Conservation (phyloP, 2,113 vertebrate species). For the Eulacestoma nigropectus region DNA sequence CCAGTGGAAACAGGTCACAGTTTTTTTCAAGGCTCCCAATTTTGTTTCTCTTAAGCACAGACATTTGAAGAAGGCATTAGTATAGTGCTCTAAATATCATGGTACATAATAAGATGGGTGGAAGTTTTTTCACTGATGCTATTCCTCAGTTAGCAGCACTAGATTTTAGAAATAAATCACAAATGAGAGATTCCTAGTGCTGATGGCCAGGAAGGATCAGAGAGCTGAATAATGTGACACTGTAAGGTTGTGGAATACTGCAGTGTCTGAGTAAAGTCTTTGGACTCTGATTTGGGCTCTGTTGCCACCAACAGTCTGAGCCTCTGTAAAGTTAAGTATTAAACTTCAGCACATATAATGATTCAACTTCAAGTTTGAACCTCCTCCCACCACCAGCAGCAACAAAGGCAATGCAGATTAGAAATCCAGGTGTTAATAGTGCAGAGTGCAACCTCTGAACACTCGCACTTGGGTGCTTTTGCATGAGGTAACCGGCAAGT, state of each 20-base stretch:
- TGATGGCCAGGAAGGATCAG: background rate
- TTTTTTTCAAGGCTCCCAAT: background rate
- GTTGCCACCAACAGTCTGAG: background rate
- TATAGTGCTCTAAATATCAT: background rate
- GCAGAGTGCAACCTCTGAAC: background rate
- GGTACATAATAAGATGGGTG: background rate
- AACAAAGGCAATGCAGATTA: background rate
- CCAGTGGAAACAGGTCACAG: background rate
- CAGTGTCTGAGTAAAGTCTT: background rate
- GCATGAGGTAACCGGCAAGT: accelerated
- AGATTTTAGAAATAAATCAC: background rate
- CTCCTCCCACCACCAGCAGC: background rate
- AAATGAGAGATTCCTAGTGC: background rate
- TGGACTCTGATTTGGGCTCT: background rate
- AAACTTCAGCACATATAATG: background rate
- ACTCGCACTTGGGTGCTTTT: background rate
- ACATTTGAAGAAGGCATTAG: background rate
- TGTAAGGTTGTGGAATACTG: background rate
- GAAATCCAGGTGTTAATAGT: background rate
- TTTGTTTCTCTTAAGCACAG: background rate
- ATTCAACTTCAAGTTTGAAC: background rate
- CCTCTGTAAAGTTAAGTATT: background rate
- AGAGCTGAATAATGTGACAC: background rate
- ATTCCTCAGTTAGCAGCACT: background rate
- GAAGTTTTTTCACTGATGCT: background rate